Evolutionary conservation across 2,797 vertebrate genomes (phyloP).

Genomic region (Helostoma temminkii): DNA sequence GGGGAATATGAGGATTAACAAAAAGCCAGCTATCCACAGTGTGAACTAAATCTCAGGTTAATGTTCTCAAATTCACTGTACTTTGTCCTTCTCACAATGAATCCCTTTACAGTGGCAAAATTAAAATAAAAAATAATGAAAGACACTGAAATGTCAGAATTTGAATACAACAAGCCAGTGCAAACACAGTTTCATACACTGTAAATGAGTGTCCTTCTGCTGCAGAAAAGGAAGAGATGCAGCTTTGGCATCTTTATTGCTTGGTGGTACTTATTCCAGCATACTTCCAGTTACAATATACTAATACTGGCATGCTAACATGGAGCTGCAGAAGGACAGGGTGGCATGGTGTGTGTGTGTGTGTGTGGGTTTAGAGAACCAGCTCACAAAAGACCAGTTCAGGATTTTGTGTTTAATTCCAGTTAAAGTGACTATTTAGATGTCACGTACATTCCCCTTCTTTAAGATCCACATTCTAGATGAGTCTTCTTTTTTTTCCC

Average conservation of each 20-base stretch:
- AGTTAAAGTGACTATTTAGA: constrained; percentile 37
- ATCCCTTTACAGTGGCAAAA: constrained; percentile 54
- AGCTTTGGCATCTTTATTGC: constrained; percentile 68
- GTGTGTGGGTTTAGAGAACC: constrained; percentile 16
- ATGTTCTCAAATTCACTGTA: constrained; percentile 25
- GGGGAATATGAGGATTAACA: constrained; percentile 21
- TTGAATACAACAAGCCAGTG: constrained; percentile 36
- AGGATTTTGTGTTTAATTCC: constrained; percentile 41
- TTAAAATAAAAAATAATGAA: constrained; percentile 32
- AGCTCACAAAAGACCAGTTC: neutral
- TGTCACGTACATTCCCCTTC: constrained; percentile 65
- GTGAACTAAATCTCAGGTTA: constrained; percentile 6
- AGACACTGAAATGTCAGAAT: constrained; percentile 46
- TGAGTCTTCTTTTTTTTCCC: neutral
- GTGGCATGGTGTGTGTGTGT: constrained; percentile 13
- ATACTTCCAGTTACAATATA: constrained; percentile 52
- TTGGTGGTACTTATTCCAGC: constrained; percentile 63
- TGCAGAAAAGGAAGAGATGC: constrained; percentile 38
- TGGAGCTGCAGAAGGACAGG: constrained; percentile 46
- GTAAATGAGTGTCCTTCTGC: constrained; percentile 31
- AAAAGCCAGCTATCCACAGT: constrained; percentile 31
- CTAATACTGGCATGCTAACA: constrained; percentile 72
- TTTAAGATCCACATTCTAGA: constrained; percentile 36
- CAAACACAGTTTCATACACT: constrained; percentile 43
- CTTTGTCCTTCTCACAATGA: constrained; percentile 14